Conservation (phyloP, 2,888 invertebrate genomes). For the Physocephala rufipes region DNA sequence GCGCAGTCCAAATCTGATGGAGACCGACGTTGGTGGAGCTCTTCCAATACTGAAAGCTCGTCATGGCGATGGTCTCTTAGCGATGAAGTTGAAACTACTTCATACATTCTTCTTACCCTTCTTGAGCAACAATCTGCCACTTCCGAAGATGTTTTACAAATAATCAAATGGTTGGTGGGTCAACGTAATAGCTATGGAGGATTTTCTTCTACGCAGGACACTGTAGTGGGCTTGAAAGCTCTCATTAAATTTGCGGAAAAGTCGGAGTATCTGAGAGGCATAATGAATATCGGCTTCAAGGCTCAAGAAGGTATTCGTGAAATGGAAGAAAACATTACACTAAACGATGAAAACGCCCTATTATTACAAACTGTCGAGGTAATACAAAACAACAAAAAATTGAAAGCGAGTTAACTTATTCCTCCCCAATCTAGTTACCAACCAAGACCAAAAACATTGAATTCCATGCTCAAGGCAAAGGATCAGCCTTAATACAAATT, state of each 20-base stretch:
- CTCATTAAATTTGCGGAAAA: constrained; percentile 68
- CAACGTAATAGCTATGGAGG: constrained; percentile 77
- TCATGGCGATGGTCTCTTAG: constrained; percentile 66
- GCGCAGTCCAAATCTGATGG: constrained; percentile 70
- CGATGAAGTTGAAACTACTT: constrained; percentile 58
- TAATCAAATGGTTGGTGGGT: constrained; percentile 78
- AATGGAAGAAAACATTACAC: constrained; percentile 68
- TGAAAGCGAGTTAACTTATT: background rate
- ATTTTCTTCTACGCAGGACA: constrained; percentile 80
- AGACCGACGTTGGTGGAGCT: constrained; percentile 85
- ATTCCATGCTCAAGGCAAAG: constrained; percentile 81
- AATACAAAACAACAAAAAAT: constrained; percentile 35
- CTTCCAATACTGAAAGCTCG: constrained; percentile 66
- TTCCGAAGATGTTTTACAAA: constrained; percentile 61
- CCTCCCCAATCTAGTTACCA: constrained; percentile 50
- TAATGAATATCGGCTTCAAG: constrained; percentile 70
- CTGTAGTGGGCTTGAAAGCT: constrained; percentile 77
- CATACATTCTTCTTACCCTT: constrained; percentile 57
- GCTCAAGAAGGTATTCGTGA: constrained; percentile 64
- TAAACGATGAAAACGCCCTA: constrained; percentile 81
- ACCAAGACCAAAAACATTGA: constrained; percentile 71
- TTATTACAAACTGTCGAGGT: constrained; percentile 82
- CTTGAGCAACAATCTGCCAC: constrained; percentile 54
- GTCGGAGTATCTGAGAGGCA: constrained; percentile 66
- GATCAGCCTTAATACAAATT: constrained; percentile 81